Conservation (phyloP, 2,113 vertebrate genomes). For the Cavia aperea region DNA sequence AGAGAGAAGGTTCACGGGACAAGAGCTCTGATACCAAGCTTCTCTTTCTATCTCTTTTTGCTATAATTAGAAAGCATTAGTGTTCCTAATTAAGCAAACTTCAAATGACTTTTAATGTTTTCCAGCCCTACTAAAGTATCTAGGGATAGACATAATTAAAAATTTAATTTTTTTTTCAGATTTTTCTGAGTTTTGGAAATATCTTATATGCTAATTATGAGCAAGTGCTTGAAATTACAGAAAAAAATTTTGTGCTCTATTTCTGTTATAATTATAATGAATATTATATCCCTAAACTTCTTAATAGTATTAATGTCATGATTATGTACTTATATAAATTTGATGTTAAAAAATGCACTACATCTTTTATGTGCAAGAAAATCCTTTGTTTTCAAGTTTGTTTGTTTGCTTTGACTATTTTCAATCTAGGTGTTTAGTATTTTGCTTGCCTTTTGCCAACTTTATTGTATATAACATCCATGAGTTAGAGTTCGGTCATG, state of each 20-base stretch:
- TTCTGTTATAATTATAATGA: conserved; percentile 12
- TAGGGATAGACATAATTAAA: background rate
- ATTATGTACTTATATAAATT: background rate
- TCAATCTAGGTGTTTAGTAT: background rate
- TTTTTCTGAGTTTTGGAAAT: background rate
- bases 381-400: background rate
- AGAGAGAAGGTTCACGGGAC: background rate
- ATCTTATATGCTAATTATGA: background rate
- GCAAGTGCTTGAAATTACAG: background rate
- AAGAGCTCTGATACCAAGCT: background rate
- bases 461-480: background rate
- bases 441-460: too few species aligned
- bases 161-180: background rate
- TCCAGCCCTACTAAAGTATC: background rate
- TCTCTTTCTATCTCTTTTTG: background rate
- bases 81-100: background rate
- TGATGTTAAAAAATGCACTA: background rate
- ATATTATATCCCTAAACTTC: background rate
- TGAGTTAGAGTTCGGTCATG: background rate
- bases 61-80: background rate
- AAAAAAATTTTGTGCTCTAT: background rate
- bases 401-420: background rate
- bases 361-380: background rate
- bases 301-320: conserved; percentile 38
- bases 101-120: background rate